phyloP scores from a whole-genome alignment of 2,888 invertebrate genomes.

The Drosophila meridiana region DNA sequence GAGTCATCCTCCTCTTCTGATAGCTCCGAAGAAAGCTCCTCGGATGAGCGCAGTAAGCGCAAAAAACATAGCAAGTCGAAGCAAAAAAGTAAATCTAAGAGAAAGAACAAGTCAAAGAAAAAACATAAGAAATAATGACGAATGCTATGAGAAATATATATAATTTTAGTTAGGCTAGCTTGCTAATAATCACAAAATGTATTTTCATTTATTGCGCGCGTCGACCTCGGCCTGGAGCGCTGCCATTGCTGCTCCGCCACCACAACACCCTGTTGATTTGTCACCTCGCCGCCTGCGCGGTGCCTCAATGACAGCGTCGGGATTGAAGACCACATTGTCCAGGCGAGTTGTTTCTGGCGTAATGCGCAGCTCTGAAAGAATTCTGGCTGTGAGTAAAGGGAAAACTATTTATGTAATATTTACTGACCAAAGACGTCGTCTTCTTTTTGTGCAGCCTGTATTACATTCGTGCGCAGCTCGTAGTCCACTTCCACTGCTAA shows the following conservation, averaged over 20 bases:
- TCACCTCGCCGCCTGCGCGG: constrained; percentile 58
- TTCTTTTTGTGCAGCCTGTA: constrained; percentile 89
- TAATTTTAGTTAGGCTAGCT: constrained; percentile 41
- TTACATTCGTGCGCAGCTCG: constrained; percentile 90
- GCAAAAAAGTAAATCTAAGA: constrained; percentile 57
- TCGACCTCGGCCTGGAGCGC: constrained; percentile 51
- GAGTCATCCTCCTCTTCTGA: constrained; percentile 49
- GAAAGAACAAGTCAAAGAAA: constrained; percentile 62
- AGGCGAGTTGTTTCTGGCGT: constrained; percentile 79
- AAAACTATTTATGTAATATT: constrained; percentile 33
- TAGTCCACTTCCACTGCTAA: constrained; percentile 89
- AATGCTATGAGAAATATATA: constrained; percentile 19
- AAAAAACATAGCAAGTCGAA: constrained; percentile 67
- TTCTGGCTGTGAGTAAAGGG: background rate
- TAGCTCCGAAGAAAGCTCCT: constrained; percentile 61
- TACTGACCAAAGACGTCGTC: constrained; percentile 89
- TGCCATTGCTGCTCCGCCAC: constrained; percentile 68
- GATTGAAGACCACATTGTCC: constrained; percentile 88
- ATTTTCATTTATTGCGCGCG: constrained; percentile 57
- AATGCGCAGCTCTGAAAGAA: constrained; percentile 76
- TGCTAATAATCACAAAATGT: constrained; percentile 17
- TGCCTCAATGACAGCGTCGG: constrained; percentile 85
- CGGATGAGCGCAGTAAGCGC: constrained; percentile 67
- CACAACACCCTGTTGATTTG: constrained; percentile 55
- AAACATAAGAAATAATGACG: constrained; percentile 60